Percentiles rank a stretch among this genome's conserved stretches.
Evolutionary conservation across 1,140 invertebrate genomes (phyloP).

Genomic region (Heliothis subflexa): DNA sequence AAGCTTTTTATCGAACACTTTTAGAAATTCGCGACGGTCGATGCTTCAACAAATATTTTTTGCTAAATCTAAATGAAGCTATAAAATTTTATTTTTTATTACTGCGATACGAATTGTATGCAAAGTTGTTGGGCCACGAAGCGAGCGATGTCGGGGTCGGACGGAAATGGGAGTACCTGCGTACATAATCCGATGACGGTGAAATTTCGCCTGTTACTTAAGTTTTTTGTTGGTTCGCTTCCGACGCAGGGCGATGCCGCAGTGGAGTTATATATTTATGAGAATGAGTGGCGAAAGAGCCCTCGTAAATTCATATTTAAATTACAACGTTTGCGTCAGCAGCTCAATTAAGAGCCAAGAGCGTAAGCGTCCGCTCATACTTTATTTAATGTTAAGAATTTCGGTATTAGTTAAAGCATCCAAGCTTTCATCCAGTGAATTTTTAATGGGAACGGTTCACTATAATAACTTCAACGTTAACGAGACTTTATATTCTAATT

Average conservation of each 20-base stretch:
- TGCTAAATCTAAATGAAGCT: constrained; percentile 30
- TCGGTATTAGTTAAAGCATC: not conserved
- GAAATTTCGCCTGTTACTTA: constrained; percentile 28
- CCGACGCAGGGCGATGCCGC: constrained; percentile 28
- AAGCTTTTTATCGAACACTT: constrained; percentile 44
- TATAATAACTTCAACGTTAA: not conserved
- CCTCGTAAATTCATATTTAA: constrained; percentile 36
- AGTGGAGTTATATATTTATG: constrained; percentile 28
- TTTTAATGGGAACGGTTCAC: constrained; percentile 8
- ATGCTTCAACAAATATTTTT: constrained; percentile 42
- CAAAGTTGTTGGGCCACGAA: constrained; percentile 13
- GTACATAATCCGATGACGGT: constrained; percentile 33
- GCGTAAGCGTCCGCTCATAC: constrained; percentile 31
- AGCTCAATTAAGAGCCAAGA: constrained; percentile 31
- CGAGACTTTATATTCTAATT: not conserved
- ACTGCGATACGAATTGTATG: constrained; percentile 21
- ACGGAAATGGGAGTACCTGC: constrained; percentile 7
- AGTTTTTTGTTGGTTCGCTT: constrained; percentile 34
- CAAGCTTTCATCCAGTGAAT: constrained; percentile 13
- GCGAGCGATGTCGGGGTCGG: constrained; percentile 19
- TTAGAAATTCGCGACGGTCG: constrained; percentile 45
- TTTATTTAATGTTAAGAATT: constrained; percentile 40
- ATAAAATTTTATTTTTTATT: constrained; percentile 30
- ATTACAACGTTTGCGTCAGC: constrained; percentile 32
- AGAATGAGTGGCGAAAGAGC: constrained; percentile 31